phyloP scores from a whole-genome alignment of 2,113 vertebrate species.

The Ammodytes marinus region DNA sequence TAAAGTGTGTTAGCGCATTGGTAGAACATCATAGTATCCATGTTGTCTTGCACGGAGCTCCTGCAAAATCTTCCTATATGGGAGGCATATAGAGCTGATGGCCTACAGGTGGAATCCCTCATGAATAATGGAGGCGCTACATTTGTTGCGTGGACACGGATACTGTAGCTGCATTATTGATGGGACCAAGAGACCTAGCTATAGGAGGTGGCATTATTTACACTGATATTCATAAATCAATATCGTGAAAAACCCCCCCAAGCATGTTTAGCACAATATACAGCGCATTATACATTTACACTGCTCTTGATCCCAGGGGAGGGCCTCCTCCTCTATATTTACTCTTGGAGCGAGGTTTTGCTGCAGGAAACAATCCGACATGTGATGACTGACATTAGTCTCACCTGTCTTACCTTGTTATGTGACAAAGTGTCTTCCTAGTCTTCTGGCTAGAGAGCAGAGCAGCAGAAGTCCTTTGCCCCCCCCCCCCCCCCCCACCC shows the following conservation, averaged over 20 bases:
- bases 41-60: constrained; percentile 4
- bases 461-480: background rate
- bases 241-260: constrained; percentile 30
- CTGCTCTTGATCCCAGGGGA: background rate
- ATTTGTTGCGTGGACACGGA: constrained; percentile 80
- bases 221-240: constrained; percentile 68
- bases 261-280: constrained; percentile 33
- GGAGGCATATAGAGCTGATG: constrained; percentile 37
- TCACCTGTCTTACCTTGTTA: background rate
- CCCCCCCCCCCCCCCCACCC: background rate
- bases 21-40: constrained; percentile 1
- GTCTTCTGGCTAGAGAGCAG: constrained; percentile 16
- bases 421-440: constrained; percentile 8
- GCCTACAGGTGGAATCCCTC: constrained; percentile 75
- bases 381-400: background rate
- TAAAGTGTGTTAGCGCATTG: background rate
- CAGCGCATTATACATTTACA: constrained; percentile 2
- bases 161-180: constrained; percentile 81
- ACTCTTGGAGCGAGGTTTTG: background rate
- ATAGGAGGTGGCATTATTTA: constrained; percentile 56
- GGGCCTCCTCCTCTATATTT: background rate
- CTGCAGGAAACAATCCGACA: background rate
- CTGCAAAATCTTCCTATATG: constrained; percentile 43
- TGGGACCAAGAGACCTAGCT: constrained; percentile 56
- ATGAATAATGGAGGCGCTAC: constrained; percentile 76